Evolutionary conservation across 2,797 vertebrate species (phyloP).

Genomic region (Anableps anableps): DNA sequence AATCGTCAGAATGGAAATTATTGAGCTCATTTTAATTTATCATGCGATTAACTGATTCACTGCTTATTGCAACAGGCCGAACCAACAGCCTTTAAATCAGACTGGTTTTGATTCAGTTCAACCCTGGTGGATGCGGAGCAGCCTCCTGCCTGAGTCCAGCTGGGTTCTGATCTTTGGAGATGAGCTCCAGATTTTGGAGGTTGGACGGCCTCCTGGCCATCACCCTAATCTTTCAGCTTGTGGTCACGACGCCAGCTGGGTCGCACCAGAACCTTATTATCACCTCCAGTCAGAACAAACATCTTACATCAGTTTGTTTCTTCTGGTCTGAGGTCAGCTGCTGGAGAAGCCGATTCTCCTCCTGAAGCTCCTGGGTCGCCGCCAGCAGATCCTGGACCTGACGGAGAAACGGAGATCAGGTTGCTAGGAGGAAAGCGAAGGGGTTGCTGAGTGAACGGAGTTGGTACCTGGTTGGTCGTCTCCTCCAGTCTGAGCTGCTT

Average conservation of each 20-base stretch:
- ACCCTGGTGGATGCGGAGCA: too few species aligned
- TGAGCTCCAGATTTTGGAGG: too few species aligned
- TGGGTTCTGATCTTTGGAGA: too few species aligned
- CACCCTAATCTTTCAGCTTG: background rate
- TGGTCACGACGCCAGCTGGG: too few species aligned
- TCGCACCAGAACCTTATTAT: background rate
- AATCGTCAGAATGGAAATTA: too few species aligned
- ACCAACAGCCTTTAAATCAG: background rate
- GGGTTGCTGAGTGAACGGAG: background rate
- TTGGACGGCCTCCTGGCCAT: too few species aligned
- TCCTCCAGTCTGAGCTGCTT: conserved; percentile 45
- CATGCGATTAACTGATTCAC: too few species aligned
- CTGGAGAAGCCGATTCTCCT: conserved; percentile 45
- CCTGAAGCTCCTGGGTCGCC: conserved; percentile 25
- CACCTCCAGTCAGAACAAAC: background rate
- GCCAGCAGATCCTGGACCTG: conserved; percentile 61
- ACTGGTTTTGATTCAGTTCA: too few species aligned
- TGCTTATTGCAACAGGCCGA: too few species aligned
- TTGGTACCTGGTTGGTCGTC: conserved; percentile 39
- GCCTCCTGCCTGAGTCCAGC: too few species aligned
- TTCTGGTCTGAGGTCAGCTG: conserved; percentile 50
- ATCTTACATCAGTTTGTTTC: conserved; percentile 31
- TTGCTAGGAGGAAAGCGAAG: background rate
- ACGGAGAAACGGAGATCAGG: background rate
- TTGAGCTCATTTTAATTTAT: too few species aligned